A percentile compares a stretch with the other conserved stretches of the same genome.
Conservation (phyloP, 2,113 vertebrate species). For the Trichechus manatus region DNA sequence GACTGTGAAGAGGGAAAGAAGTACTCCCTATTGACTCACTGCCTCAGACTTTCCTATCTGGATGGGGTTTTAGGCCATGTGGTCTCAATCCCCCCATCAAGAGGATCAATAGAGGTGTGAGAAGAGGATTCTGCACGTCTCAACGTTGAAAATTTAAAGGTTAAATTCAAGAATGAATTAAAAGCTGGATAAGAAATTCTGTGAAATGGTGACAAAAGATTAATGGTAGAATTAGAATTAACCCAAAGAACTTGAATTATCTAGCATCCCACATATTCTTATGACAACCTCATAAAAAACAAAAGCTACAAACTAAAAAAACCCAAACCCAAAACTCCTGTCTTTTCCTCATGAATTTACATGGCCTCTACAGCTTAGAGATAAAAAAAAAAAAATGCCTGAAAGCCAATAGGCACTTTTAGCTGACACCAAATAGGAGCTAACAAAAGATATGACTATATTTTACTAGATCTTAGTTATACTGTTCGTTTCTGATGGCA, state of each 20-base stretch:
- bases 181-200: conserved; percentile 50
- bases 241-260: neutral
- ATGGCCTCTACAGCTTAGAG: neutral
- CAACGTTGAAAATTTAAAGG: conserved; percentile 19
- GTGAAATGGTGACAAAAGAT: conserved; percentile 14
- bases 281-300: neutral
- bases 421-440: neutral
- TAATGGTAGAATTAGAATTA: conserved; percentile 28
- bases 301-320: neutral
- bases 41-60: neutral
- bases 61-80: neutral
- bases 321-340: neutral
- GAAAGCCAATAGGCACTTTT: neutral
- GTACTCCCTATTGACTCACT: neutral
- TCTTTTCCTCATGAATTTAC: conserved; percentile 21
- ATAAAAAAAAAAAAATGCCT: neutral
- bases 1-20: neutral
- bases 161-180: conserved; percentile 60
- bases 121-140: conserved; percentile 4
- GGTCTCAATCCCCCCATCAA: conserved; percentile 37
- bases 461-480: neutral
- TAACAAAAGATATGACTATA: conserved; percentile 15
- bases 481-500: conserved; percentile 19
- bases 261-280: neutral
- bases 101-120: neutral